Base-by-base conservation (phyloP, 1,140 invertebrate genomes). In the Tetragnatha versicolor region DNA sequence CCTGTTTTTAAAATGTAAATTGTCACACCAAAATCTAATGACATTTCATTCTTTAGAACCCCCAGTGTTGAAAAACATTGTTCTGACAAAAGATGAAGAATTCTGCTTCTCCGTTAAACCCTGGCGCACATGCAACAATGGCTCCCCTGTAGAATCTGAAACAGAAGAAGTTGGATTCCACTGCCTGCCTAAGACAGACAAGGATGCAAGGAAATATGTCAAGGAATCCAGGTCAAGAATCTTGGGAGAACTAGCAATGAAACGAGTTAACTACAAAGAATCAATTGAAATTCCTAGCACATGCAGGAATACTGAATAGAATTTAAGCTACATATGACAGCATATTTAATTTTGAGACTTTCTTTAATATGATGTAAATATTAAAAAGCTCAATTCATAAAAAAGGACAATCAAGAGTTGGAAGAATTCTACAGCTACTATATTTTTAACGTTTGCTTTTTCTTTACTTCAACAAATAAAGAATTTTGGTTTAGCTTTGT, bases 41-140 rank as follows among this genome's bases (percentile, higher is more conserved):
- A n/a, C n/a, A n/a, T n/a, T n/a, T n/a, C n/a, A n/a, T n/a, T n/a
- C 47, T 73, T 42, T 25, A 73, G 69, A 47, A 45, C 51, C 69
- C 39, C 33, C 14, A 12, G 6, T 39, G 10, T 53, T 17, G 49
- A 42, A 39, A n/a, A 73, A 73, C 53, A 42, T 12, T 6, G 69
- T 66, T 9, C 2, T 55, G 2, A n/a, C 76, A 29, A 29, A 75
- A 29, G 77, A 49, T 14, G 51, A 83, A 37, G 55, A 75, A 37
- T 66, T 84, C 3, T 84, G 83, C 69, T 83, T 84, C 76, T 78
- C 80, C 22, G 80, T 42, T 4, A 35, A 79, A 27, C 80, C 83
- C 6, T 55, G 83, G 4, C 60, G 66, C 5, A 39, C 47, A 1
- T 84, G 84, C 55, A 53, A 33, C 10, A 81, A 76, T 22, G 65